phyloP scores from a whole-genome alignment of 2,888 invertebrate species.

The Beris chalybata region DNA sequence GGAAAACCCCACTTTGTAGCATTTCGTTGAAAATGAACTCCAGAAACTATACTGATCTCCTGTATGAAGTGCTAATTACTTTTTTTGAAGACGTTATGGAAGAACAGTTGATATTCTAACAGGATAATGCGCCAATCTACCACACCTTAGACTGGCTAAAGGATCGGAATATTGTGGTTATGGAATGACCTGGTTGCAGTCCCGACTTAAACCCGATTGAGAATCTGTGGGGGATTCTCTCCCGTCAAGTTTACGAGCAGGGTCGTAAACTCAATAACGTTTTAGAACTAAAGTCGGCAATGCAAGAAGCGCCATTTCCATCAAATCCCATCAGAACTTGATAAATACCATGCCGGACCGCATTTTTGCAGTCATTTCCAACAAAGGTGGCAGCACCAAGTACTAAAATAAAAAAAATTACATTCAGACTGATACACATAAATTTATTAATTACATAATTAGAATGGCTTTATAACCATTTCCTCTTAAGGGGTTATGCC shows the following conservation, averaged over 20 bases:
- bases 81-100: constrained; percentile 1
- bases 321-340: not conserved
- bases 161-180: not conserved
- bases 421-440: too few relatives aligned
- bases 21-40: too few relatives aligned
- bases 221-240: too few relatives aligned
- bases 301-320: not conserved
- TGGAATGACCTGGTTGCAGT: not conserved
- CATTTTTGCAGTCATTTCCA: constrained; percentile 9
- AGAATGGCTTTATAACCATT: too few relatives aligned
- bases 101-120: constrained; percentile 1
- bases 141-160: not conserved
- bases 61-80: too few relatives aligned
- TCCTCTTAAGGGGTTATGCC: not conserved
- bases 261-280: constrained; percentile 2
- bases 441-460: too few relatives aligned
- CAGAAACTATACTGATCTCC: too few relatives aligned
- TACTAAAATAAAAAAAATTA: too few relatives aligned
- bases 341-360: constrained; percentile 4
- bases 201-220: too few relatives aligned
- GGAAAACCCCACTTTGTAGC: too few relatives aligned
- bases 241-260: constrained; percentile 10
- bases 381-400: not conserved
- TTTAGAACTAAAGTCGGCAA: not conserved
- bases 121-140: not conserved